phyloP scores from a whole-genome alignment of 1,140 invertebrate species.

The Scaptomyza montana region DNA sequence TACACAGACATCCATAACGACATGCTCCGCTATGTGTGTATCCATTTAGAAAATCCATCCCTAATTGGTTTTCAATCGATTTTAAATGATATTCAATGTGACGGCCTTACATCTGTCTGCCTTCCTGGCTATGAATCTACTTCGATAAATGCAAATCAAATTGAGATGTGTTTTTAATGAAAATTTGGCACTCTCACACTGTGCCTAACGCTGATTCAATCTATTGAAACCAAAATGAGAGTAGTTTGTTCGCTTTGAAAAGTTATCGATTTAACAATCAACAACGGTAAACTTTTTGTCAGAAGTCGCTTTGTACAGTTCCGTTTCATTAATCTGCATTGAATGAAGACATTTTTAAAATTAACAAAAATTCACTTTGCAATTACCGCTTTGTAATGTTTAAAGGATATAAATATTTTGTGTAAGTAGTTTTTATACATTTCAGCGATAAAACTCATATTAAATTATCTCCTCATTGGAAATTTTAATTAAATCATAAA shows the following conservation, averaged over 20 bases:
- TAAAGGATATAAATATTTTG: background rate
- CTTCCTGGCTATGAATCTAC: conserved; percentile 22
- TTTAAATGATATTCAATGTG: conserved; percentile 56
- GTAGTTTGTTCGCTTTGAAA: conserved; percentile 11
- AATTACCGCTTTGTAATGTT: background rate
- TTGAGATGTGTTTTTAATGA: conserved; percentile 76
- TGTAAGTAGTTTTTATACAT: no score
- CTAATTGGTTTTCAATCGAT: conserved; percentile 73
- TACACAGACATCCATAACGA: conserved; percentile 18
- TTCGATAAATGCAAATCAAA: conserved; percentile 75
- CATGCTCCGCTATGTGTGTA: conserved; percentile 14
- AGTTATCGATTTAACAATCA: conserved; percentile 31
- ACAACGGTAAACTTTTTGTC: background rate
- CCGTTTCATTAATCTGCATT: conserved; percentile 1
- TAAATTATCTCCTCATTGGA: background rate
- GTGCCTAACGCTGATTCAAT: conserved; percentile 43
- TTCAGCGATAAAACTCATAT: background rate
- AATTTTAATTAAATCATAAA: conserved; percentile 1
- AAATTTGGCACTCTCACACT: conserved; percentile 31
- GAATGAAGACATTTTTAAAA: background rate
- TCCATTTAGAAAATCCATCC: conserved; percentile 52
- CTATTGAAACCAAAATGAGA: conserved; percentile 29
- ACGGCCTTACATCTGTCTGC: conserved; percentile 1
- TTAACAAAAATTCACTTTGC: background rate
- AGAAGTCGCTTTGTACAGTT: conserved; percentile 2